Base-by-base conservation (phyloP, 2,888 invertebrate genomes). In the Dryomyza anilis region DNA sequence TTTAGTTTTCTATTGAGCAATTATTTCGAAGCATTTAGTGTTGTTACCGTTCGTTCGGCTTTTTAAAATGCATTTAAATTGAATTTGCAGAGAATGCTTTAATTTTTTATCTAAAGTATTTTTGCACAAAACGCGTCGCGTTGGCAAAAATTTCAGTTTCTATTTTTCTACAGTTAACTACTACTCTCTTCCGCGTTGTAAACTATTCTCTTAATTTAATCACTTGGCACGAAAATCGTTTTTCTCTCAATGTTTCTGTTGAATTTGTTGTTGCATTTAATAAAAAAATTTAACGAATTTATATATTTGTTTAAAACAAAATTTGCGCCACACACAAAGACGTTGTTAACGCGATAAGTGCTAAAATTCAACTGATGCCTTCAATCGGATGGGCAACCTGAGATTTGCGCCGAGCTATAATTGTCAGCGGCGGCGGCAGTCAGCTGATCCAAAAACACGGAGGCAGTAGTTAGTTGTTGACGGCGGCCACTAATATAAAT, bases 331-430 rank as follows among this genome's bases (percentile, higher is more conserved):
- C 25, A 64, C 19, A 52, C 7, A n/a, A 25, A 39, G n/a, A 50
- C 7, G 7, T 12, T 53, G 1, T 19, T 7, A 21, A 62, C 64
- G 14, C 63, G 66, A 60, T 62, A 64, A 65, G 46, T 63, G 60
- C 62, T 48, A 66, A 66, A 53, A 23, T 10, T 63, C 63, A 61
- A 69, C 65, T 69, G 63, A 65, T 53, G 48, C n/a, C n/a, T n/a
- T n/a, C n/a, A n/a, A n/a, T n/a, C n/a, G n/a, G n/a, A n/a, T n/a
- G n/a, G n/a, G n/a, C n/a, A n/a, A n/a, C n/a, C n/a, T n/a, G n/a
- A n/a, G n/a, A n/a, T n/a, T n/a, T n/a, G n/a, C n/a, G n/a, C n/a
- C n/a, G n/a, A n/a, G n/a, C n/a, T n/a, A n/a, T n/a, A n/a, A n/a
- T n/a, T n/a, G n/a, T n/a, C n/a, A n/a, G n/a, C n/a, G n/a, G n/a